Conservation (phyloP, 2,888 invertebrate genomes). For the Melanostoma scalare region DNA sequence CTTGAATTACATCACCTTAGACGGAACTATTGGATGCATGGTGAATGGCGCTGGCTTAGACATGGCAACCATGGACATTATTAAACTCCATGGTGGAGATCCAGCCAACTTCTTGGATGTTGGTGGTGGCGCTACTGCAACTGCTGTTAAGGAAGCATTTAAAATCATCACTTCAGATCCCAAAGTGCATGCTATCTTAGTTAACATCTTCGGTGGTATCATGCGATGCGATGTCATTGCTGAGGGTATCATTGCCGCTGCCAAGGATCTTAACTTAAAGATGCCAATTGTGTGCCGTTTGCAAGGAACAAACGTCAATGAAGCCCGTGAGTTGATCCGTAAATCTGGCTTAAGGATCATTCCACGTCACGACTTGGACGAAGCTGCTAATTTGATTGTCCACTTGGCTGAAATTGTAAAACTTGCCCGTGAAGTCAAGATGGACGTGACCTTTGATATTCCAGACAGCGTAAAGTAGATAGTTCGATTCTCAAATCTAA, state of each 20-base stretch:
- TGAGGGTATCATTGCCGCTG: conserved; percentile 96
- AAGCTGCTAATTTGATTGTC: conserved; percentile 90
- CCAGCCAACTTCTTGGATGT: conserved; percentile 99
- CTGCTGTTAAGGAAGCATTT: conserved; percentile 96
- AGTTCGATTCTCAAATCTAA: background rate
- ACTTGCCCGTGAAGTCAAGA: conserved; percentile 88
- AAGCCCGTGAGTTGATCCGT: conserved; percentile 91
- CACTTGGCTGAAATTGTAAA: conserved; percentile 90
- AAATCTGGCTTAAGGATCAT: conserved; percentile 89
- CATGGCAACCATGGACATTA: conserved; percentile 99
- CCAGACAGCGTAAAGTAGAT: conserved; percentile 81
- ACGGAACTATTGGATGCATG: conserved; percentile 96
- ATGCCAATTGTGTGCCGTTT: conserved; percentile 96
- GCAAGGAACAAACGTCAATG: conserved; percentile 93
- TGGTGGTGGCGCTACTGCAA: conserved; percentile 96
- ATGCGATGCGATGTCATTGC: conserved; percentile 99
- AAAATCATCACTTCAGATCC: conserved; percentile 97
- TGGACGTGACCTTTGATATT: conserved; percentile 89
- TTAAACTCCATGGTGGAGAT: conserved; percentile 96
- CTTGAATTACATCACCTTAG: conserved; percentile 96
- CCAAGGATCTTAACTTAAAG: conserved; percentile 94
- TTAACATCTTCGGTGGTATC: conserved; percentile 98
- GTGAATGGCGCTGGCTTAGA: conserved; percentile 98
- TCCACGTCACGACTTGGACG: conserved; percentile 91
- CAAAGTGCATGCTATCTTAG: conserved; percentile 95